phyloP scores from a whole-genome alignment of 2,113 vertebrate species.

The Pteruthius melanotis region DNA sequence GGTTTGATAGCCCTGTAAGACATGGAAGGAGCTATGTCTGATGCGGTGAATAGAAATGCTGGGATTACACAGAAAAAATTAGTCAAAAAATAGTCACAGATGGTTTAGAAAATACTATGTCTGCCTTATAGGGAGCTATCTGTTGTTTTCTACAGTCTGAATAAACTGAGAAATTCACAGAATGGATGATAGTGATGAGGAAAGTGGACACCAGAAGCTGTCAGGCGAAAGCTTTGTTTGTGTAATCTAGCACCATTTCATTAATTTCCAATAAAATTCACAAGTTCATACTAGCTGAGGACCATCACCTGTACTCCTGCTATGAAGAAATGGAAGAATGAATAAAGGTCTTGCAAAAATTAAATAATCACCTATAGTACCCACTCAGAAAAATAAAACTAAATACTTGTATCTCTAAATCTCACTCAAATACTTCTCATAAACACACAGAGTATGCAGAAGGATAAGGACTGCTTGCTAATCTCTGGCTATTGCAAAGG shows the following conservation, averaged over 20 bases:
- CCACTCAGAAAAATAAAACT: not conserved
- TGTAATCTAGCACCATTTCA: not conserved
- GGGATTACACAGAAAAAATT: not conserved
- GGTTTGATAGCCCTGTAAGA: not conserved
- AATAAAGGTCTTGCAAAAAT: not conserved
- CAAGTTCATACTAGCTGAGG: not conserved
- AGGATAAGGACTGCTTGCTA: not conserved
- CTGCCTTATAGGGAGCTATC: not conserved
- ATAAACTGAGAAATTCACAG: not conserved
- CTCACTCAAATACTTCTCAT: not conserved
- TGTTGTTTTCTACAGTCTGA: not conserved
- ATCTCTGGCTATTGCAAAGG: not conserved
- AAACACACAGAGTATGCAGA: not conserved
- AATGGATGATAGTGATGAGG: not conserved
- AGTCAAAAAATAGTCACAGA: slow-evolving; percentile 29
- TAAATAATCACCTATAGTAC: not conserved
- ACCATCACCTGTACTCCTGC: not conserved
- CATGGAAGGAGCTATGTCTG: not conserved
- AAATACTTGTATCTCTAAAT: not conserved
- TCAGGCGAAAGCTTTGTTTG: not conserved
- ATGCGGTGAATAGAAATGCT: not conserved
- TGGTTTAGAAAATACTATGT: not conserved
- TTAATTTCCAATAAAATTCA: not conserved
- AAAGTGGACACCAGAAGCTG: not conserved
- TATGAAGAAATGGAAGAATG: not conserved